Evolutionary conservation across 37 sponge, comb jelly and placozoan species (phyloP).

Genomic region (Petrosia ficiformis): DNA sequence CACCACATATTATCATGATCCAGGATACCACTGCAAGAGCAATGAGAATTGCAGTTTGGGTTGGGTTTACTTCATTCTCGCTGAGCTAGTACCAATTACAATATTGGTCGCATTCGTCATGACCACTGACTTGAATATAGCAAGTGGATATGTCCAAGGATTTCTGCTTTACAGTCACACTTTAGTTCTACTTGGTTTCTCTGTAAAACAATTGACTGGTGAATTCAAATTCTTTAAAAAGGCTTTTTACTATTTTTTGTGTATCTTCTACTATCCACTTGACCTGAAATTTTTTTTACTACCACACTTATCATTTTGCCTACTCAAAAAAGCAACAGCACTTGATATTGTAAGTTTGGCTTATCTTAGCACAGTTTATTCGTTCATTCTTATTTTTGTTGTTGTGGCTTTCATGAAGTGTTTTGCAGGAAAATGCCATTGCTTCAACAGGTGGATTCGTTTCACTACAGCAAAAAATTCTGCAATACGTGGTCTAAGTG

Average conservation of each 20-base stretch:
- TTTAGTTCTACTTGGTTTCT: not conserved
- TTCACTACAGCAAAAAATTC: not conserved
- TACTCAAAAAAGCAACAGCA: conserved; percentile 5
- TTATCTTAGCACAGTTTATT: not conserved
- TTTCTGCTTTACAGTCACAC: conserved; percentile 5
- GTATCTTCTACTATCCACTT: not conserved
- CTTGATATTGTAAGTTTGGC: not conserved
- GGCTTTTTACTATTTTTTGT: too few relatives aligned
- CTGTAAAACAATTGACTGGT: not conserved
- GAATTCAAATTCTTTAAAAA: too few relatives aligned
- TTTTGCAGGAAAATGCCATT: not conserved
- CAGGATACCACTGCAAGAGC: not conserved
- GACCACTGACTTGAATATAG: not conserved
- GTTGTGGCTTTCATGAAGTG: not conserved
- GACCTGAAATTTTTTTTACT: not conserved
- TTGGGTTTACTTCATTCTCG: not conserved
- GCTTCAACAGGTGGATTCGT: not conserved
- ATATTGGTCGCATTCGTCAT: not conserved
- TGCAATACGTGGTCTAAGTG: not conserved
- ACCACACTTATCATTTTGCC: not conserved
- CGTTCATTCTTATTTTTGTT: not conserved
- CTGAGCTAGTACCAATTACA: not conserved
- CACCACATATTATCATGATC: not conserved
- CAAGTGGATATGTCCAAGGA: not conserved
- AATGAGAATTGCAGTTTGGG: not conserved